Conservation (phyloP, 2,113 vertebrate species). For the Hirundichthys speculiger region DNA sequence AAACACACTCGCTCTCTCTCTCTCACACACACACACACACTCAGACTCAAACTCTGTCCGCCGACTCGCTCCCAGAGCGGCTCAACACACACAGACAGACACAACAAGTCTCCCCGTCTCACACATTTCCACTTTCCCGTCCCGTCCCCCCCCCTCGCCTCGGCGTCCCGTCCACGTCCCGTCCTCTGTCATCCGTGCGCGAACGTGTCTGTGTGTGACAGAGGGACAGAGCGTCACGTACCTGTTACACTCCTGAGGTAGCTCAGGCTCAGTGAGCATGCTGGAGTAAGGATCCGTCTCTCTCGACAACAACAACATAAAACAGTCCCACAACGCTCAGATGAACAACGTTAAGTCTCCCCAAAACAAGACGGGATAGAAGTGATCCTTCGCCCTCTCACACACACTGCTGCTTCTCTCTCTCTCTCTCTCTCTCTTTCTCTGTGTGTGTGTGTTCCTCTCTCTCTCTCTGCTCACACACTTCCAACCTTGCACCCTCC, state of each 20-base stretch:
- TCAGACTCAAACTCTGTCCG: slow-evolving; percentile 29
- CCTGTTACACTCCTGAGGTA: slow-evolving; percentile 99
- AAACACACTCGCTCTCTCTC: slow-evolving; percentile 25
- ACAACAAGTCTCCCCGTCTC: slow-evolving; percentile 3
- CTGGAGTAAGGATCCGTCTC: slow-evolving; percentile 88
- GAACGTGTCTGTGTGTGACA: slow-evolving; percentile 16
- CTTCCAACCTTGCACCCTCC: slow-evolving; percentile 65
- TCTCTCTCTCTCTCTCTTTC: slow-evolving; percentile 69
- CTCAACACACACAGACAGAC: background rate
- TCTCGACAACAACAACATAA: slow-evolving; percentile 86
- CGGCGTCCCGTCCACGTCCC: slow-evolving; percentile 18
- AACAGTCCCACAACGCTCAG: slow-evolving; percentile 86
- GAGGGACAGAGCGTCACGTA: slow-evolving; percentile 78
- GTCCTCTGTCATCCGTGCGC: slow-evolving; percentile 43
- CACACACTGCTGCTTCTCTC: slow-evolving; percentile 83
- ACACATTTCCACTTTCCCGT: slow-evolving; percentile 9
- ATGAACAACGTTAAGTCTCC: slow-evolving; percentile 79
- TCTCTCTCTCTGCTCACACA: slow-evolving; percentile 75
- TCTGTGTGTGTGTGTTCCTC: slow-evolving; percentile 54
- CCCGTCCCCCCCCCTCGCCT: slow-evolving; percentile 8
- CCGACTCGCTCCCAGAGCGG: background rate
- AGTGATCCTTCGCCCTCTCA: slow-evolving; percentile 93
- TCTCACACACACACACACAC: slow-evolving; percentile 11
- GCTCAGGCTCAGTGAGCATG: slow-evolving; percentile 98
- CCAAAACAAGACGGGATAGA: slow-evolving; percentile 82